Base-by-base conservation (phyloP, 1,140 invertebrate genomes). In the Eumaeus atala region DNA sequence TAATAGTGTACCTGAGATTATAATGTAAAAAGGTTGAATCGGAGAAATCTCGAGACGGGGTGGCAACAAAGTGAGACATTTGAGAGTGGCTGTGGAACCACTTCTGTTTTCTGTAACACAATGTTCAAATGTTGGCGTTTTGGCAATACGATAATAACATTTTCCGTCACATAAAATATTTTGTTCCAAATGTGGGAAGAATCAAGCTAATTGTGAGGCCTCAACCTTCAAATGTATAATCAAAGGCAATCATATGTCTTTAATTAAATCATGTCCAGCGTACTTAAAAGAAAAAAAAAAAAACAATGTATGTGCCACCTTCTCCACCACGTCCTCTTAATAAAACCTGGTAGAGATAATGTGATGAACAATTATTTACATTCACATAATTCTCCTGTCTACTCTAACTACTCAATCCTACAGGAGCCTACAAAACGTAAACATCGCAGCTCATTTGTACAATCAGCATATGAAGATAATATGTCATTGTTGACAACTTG, bases 101-200 rank as follows among this genome's bases (percentile, higher is more conserved):
- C 58, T 50, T 40, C 33, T 49, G 5, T 61, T 57, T 37, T 55
- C 54, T 5, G 59, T 61, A 0, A 36, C 59, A n/a, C 59, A 61
- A 14, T 61, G 59, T n/a, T 48, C 47, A 14, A 28, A 5, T 56
- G 59, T 38, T 61, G 59, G 57, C 48, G 47, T 10, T 44, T 54
- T 3, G 57, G 57, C 6, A 51, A 59, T 34, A 51, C 48, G 5
- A 21, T 6, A 42, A 42, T 6, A 59, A 59, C 14, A 9, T 42
- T 33, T 12, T 51, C 1, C 54, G 57, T 14, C 57, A n/a, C n/a
- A n/a, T n/a, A n/a, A n/a, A n/a, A n/a, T n/a, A n/a, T n/a, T n/a
- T n/a, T n/a, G n/a, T n/a, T n/a, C 57, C 10, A 59, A 59, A 28
- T 59, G 57, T 12, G 38, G 57, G 7, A 17, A 42, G 1, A 54